These are phyloP conservation scores for Notiomystis cincta DNA, from an alignment of 2,113 vertebrate genomes.

Conservation along the genomic window DNA sequence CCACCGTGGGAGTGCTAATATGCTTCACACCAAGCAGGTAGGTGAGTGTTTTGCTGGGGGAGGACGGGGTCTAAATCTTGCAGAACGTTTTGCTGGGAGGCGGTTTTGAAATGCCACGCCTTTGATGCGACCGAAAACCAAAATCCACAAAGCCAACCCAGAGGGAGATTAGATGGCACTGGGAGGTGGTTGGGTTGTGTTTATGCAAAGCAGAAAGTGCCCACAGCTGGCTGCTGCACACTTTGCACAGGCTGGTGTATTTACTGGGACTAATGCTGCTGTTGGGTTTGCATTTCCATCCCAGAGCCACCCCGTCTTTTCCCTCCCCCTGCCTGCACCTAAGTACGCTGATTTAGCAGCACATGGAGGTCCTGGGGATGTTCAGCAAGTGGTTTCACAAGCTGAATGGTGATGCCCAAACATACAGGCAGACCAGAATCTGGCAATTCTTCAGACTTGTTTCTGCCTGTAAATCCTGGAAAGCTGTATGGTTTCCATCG, in stretches of 20 bases:
- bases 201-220: neutral
- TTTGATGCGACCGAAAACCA: neutral
- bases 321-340: neutral
- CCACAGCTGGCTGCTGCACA: neutral
- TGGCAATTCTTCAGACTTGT: neutral
- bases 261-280: neutral
- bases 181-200: neutral
- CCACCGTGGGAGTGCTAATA: neutral
- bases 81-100: neutral
- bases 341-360: neutral
- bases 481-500: neutral
- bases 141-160: neutral
- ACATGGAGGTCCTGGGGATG: neutral
- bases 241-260: neutral
- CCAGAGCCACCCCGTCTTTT: neutral
- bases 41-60: neutral
- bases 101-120: neutral
- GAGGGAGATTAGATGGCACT: neutral
- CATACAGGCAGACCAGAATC: neutral
- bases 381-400: neutral
- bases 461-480: neutral
- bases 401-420: neutral
- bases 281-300: neutral
- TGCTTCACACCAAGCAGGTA: neutral
- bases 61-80: neutral